Conservation (phyloP, 2,113 vertebrate genomes). For the Microcebus jonahi region DNA sequence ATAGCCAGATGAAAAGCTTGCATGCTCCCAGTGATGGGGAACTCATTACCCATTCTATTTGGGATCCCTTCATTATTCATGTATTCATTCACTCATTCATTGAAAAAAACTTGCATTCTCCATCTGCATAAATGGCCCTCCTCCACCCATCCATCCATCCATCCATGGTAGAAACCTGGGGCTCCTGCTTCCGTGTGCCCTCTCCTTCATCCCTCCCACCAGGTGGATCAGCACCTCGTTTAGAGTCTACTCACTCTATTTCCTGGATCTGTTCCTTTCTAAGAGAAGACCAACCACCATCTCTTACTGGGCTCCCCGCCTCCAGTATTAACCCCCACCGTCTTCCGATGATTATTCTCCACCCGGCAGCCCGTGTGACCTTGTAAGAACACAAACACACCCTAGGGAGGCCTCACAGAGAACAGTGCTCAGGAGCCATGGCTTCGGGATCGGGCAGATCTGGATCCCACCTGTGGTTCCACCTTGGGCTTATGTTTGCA, state of each 20-base stretch:
- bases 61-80: not conserved
- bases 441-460: fast-evolving
- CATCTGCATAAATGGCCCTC: not conserved
- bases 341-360: not conserved
- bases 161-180: not conserved
- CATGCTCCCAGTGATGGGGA: not conserved
- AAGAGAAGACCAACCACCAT: not conserved
- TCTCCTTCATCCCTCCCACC: fast-evolving
- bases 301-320: not conserved
- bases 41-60: not conserved
- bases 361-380: fast-evolving
- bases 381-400: not conserved
- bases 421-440: not conserved
- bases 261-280: not conserved
- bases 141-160: fast-evolving
- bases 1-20: not conserved
- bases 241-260: not conserved
- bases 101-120: not conserved
- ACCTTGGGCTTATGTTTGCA: not conserved
- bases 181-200: fast-evolving
- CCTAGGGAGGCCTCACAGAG: fast-evolving
- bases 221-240: not conserved
- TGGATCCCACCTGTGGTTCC: not conserved
- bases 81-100: not conserved
- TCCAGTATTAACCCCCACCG: fast-evolving